Percentiles rank a stretch among this genome's conserved stretches.
These are phyloP conservation scores for Dendrocincla tyrannina DNA, from an alignment of 2,797 vertebrate species.

Conservation along the genomic window DNA sequence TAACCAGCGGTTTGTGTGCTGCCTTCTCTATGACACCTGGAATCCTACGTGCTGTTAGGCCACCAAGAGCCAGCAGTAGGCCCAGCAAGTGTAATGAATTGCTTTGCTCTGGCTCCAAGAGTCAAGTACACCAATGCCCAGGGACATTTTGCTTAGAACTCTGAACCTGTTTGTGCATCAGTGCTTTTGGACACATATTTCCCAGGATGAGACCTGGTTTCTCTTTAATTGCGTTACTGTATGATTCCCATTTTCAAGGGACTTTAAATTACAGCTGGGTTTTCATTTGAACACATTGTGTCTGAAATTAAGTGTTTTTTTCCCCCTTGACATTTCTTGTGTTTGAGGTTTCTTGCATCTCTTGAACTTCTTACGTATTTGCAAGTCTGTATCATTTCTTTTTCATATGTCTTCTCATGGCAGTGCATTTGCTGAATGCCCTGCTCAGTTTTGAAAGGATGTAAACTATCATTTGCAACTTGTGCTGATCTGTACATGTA, in stretches of 20 bases:
- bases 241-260: constrained; percentile 63
- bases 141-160: constrained; percentile 52
- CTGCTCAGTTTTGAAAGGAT: constrained; percentile 67
- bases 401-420: constrained; percentile 65
- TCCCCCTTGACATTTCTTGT: constrained; percentile 59
- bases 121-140: constrained; percentile 61
- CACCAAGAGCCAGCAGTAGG: constrained; percentile 32
- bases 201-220: constrained; percentile 46
- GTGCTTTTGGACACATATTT: constrained; percentile 48
- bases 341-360: constrained; percentile 68
- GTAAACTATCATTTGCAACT: constrained; percentile 71
- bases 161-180: constrained; percentile 66
- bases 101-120: constrained; percentile 71
- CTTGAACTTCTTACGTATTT: constrained; percentile 68
- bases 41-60: not conserved
- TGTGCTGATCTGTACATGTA: constrained; percentile 71
- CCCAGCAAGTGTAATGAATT: constrained; percentile 61
- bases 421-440: constrained; percentile 64
- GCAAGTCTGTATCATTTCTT: constrained; percentile 67
- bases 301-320: constrained; percentile 57
- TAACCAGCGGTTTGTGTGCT: constrained; percentile 34
- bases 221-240: constrained; percentile 59
- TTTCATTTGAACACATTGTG: constrained; percentile 61
- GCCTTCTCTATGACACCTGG: constrained; percentile 48
- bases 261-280: constrained; percentile 58